A percentile compares a stretch with the other conserved stretches of the same genome.
These are phyloP conservation scores for Eudyptes chrysolophus DNA, from an alignment of 2,113 vertebrate genomes.

Conservation along the genomic window DNA sequence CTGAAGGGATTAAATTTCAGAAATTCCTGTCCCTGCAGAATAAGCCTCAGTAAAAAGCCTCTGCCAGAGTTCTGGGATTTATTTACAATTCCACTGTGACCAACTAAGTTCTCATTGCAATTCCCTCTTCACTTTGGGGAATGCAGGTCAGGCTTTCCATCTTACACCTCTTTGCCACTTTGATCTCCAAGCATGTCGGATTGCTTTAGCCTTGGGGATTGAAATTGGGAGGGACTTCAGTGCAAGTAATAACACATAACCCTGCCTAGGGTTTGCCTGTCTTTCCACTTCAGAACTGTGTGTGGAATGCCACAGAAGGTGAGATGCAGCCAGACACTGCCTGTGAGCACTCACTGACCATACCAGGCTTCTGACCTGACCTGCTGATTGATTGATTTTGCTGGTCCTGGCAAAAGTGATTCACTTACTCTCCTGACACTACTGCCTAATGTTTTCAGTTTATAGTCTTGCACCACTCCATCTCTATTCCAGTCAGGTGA, in stretches of 20 bases:
- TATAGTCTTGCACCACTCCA: neutral
- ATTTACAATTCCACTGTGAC: neutral
- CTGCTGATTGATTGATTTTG: neutral
- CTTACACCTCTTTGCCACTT: neutral
- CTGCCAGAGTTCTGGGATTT: neutral
- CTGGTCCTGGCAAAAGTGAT: neutral
- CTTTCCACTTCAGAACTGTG: neutral
- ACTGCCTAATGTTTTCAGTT: neutral
- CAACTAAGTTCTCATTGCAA: neutral
- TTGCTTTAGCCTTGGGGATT: neutral
- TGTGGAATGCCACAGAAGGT: slow-evolving; percentile 8
- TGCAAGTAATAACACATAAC: slow-evolving; percentile 19
- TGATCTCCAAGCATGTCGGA: neutral
- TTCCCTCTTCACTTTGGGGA: neutral
- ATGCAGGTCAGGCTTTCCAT: slow-evolving; percentile 16
- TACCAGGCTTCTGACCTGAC: neutral
- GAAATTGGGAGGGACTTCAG: neutral
- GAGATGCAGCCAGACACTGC: neutral
- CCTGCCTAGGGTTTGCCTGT: neutral
- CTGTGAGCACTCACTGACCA: neutral
- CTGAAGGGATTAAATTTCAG: neutral
- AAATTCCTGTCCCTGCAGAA: neutral
- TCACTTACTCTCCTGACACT: neutral
- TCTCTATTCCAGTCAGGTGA: neutral
- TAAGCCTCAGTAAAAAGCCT: neutral